Percentiles rank a stretch among this genome's conserved stretches.
phyloP scores from a whole-genome alignment of 1,140 invertebrate species.

The Drosophila prosaltans region DNA sequence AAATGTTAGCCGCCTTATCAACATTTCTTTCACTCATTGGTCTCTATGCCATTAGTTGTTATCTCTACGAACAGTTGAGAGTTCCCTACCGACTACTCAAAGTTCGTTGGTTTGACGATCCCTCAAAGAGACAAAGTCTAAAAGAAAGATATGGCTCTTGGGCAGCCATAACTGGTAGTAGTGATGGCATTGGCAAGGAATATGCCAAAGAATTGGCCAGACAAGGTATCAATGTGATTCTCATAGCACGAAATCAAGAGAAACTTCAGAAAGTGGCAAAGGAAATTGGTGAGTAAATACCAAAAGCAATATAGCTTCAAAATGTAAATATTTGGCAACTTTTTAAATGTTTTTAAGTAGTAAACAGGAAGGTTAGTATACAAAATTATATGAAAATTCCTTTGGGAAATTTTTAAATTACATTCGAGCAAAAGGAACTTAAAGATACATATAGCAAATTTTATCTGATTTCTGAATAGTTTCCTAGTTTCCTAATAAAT shows the following conservation, averaged over 20 bases:
- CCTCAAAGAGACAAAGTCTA: constrained; percentile 22
- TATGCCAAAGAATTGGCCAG: constrained; percentile 93
- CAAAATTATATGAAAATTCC: no score
- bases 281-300: constrained; percentile 87
- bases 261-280: constrained; percentile 88
- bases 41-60: constrained; percentile 46
- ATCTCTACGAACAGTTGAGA: constrained; percentile 66
- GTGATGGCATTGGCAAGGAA: constrained; percentile 96
- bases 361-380: no score
- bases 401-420: no score
- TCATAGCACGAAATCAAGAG: constrained; percentile 91
- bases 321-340: no score
- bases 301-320: no score
- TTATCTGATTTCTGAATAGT: no score
- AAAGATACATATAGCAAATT: no score
- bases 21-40: constrained; percentile 50
- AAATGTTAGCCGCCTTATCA: constrained; percentile 42
- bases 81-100: constrained; percentile 43
- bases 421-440: no score
- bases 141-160: constrained; percentile 58
- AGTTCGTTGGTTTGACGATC: constrained; percentile 10
- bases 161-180: constrained; percentile 92
- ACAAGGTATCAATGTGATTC: constrained; percentile 91
- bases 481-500: no score
- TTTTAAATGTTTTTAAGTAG: no score